phyloP scores from a whole-genome alignment of 2,113 vertebrate genomes.

The Channa maculata region DNA sequence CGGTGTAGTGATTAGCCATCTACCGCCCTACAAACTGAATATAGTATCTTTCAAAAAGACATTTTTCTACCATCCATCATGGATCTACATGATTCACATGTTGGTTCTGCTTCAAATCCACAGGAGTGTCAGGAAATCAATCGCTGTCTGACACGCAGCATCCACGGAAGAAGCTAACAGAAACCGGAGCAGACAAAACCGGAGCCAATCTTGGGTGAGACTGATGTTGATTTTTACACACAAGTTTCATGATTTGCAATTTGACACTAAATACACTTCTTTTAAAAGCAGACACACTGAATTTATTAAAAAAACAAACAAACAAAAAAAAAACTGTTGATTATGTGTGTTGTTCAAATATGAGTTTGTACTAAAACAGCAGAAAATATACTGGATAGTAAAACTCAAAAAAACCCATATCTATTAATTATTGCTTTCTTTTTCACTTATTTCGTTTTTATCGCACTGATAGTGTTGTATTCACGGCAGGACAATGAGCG shows the following conservation, averaged over 20 bases:
- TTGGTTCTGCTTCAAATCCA: conserved; percentile 10
- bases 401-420: too few species aligned
- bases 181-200: not conserved
- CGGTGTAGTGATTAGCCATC: not conserved
- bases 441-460: too few species aligned
- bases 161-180: not conserved
- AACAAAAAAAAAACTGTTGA: too few species aligned
- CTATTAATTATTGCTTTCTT: too few species aligned
- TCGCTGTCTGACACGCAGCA: not conserved
- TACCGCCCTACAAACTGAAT: conserved; percentile 7
- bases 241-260: too few species aligned
- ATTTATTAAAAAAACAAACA: too few species aligned
- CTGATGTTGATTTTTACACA: too few species aligned
- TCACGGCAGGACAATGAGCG: not conserved
- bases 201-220: not conserved
- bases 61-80: conserved; percentile 1
- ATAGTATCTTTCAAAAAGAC: conserved; percentile 7
- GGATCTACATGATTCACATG: not conserved
- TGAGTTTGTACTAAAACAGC: too few species aligned
- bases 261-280: too few species aligned
- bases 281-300: too few species aligned
- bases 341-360: too few species aligned
- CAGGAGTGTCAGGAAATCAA: conserved; percentile 6
- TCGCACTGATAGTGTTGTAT: not conserved
- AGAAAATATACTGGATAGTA: too few species aligned